phyloP scores from a whole-genome alignment of 2,113 vertebrate species.

The Carassius gibelio region DNA sequence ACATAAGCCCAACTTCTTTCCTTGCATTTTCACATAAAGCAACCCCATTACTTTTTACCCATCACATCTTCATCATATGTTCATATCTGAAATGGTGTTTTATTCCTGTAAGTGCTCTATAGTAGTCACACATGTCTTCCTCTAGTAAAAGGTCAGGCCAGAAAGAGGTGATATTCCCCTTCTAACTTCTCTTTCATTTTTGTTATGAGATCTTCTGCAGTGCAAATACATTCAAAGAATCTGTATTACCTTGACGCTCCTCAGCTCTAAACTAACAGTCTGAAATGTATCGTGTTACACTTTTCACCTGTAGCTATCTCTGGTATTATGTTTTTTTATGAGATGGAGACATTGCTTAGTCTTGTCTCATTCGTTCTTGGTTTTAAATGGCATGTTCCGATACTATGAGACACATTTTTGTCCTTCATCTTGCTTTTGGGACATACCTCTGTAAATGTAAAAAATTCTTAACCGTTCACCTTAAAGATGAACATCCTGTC shows the following conservation, averaged over 20 bases:
- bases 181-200: constrained; percentile 61
- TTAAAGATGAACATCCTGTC: background rate
- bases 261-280: constrained; percentile 56
- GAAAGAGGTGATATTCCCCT: constrained; percentile 53
- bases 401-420: background rate
- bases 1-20: background rate
- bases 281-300: constrained; percentile 49
- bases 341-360: constrained; percentile 4
- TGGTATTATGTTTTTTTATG: constrained; percentile 48
- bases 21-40: background rate
- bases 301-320: constrained; percentile 46
- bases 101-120: constrained; percentile 44
- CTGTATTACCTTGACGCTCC: constrained; percentile 39
- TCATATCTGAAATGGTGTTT: background rate
- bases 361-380: background rate
- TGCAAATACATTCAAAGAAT: constrained; percentile 39
- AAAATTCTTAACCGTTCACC: background rate
- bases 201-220: constrained; percentile 56
- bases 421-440: background rate
- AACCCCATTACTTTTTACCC: background rate
- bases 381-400: background rate
- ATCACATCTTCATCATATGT: constrained; percentile 11
- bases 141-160: constrained; percentile 58
- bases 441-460: background rate
- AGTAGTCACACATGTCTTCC: constrained; percentile 47